Evolutionary conservation across 2,797 vertebrate genomes (phyloP), one percentile per base, ranked within the genome.

Genomic region (Columba guinea): DNA sequence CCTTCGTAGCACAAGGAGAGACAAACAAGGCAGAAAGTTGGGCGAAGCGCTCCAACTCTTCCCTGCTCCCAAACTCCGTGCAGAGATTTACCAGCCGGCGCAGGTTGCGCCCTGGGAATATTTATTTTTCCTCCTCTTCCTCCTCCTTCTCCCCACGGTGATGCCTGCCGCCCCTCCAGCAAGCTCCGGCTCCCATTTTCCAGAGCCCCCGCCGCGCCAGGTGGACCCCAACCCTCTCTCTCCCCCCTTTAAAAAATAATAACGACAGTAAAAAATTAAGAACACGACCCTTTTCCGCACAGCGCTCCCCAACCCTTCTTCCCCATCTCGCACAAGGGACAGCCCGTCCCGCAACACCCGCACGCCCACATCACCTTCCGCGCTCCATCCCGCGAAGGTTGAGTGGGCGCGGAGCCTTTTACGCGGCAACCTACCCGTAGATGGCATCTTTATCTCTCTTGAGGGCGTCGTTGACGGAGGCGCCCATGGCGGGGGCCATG

Each of bases 401-500:
- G 55, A 75, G 92, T 88, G 80, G 52, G 18, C 44, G 82, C 84
- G 39, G 28, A 41, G 51, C 73, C 55, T 41, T 16, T 51, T 51
- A 8, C 59, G 60, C 86, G 59, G 63, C 22, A 53, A 98, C 99
- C 97, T 98, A 99, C 99, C 99, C 99, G 98, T 99, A 99, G 98
- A 99, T 99, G 97, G 99, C 98, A 99, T 99, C 99, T 99, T 99
- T 99, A 98, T 99, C 99, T 98, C 99, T 99, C 98, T 99, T 99
- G 98, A 99, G 98, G 97, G 99, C 99, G 97, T 99, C 99, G 98
- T 99, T 99, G 97, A 99, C 99, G n/a, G 99, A 99, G 97, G 99
- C 98, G 97, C 99, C 99, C 99, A 99, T 99, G 97, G 98, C 98
- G 94, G 99, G 99, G 87, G 99, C 98, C 99, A 99, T 99, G 98